phyloP scores from a whole-genome alignment of 2,113 vertebrate species.

The Paralichthys olivaceus region DNA sequence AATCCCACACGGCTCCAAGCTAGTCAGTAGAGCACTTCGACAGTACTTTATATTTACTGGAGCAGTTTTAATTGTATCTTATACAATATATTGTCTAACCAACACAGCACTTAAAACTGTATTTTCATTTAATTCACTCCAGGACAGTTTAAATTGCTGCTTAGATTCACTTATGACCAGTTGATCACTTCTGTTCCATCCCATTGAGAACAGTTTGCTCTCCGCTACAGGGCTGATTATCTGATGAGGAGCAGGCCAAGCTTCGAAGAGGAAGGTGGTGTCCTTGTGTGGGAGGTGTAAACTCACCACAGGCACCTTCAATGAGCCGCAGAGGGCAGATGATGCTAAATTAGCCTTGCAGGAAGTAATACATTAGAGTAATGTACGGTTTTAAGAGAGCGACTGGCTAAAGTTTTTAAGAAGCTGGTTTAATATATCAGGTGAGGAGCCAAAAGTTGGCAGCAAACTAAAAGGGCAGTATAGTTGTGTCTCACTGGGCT shows the following conservation, averaged over 20 bases:
- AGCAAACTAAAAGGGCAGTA: conserved; percentile 12
- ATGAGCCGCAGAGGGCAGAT: conserved; percentile 20
- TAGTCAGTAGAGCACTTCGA: conserved; percentile 45
- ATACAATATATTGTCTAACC: not conserved
- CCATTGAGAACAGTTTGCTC: not conserved
- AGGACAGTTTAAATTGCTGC: not conserved
- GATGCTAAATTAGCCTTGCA: conserved; percentile 21
- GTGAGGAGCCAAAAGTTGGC: conserved; percentile 36
- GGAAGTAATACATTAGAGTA: conserved; percentile 17
- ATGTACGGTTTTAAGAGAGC: conserved; percentile 18
- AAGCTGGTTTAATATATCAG: conserved; percentile 30
- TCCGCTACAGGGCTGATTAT: not conserved
- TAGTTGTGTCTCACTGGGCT: not conserved
- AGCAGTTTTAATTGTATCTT: not conserved
- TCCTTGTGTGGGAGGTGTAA: conserved; percentile 11
- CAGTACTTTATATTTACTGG: not conserved
- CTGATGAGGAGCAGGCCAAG: not conserved
- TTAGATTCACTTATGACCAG: not conserved
- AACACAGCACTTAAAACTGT: not conserved
- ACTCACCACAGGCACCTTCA: conserved; percentile 25
- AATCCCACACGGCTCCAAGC: conserved; percentile 48
- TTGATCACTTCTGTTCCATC: conserved; percentile 5
- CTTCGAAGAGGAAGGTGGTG: not conserved
- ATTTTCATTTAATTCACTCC: not conserved
- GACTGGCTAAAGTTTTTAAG: conserved; percentile 3